A percentile compares a stretch with the other conserved stretches of the same genome.
Conservation (phyloP, 2,888 invertebrate genomes). For the Nasonovia ribisnigri region DNA sequence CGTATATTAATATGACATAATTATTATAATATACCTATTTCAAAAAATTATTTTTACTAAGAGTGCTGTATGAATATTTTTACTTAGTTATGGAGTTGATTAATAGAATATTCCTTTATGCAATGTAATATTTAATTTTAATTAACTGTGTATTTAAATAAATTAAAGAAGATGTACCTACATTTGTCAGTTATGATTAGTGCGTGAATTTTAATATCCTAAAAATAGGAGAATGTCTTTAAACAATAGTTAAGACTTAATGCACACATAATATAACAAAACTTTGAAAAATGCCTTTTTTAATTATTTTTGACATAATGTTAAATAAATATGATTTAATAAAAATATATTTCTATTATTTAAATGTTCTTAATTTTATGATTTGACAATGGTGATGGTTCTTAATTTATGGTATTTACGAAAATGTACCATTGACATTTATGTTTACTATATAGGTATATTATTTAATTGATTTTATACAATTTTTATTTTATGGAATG, state of each 20-base stretch:
- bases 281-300: neutral
- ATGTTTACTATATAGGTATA: neutral
- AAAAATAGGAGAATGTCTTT: neutral
- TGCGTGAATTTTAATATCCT: neutral
- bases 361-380: too few relatives aligned
- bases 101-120: neutral
- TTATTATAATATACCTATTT: neutral
- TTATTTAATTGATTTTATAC: neutral
- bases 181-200: neutral
- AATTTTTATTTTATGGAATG: neutral
- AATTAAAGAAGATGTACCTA: neutral
- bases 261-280: neutral
- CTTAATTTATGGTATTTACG: neutral
- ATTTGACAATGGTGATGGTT: too few relatives aligned
- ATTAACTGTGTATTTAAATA: neutral
- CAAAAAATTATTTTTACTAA: neutral
- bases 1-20: neutral
- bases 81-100: neutral
- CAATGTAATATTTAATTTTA: neutral
- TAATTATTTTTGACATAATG: neutral
- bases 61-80: neutral
- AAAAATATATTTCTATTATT: neutral
- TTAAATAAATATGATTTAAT: neutral
- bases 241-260: neutral
- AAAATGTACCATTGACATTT: neutral